Conservation (phyloP, 1,140 invertebrate species). For the Stegodyphus mimosarum region DNA sequence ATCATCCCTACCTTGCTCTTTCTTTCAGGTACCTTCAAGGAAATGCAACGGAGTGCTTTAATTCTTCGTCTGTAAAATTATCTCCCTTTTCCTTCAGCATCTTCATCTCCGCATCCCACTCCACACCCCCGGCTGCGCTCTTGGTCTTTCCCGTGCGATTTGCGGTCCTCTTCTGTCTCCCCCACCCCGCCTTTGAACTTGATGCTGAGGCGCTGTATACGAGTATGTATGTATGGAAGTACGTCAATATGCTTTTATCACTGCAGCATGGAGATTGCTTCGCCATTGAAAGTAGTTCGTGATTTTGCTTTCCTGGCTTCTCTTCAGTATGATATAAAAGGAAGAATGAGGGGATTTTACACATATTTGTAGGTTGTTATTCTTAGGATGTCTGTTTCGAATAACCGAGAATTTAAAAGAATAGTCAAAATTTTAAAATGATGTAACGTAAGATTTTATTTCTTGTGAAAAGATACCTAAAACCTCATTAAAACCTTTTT, state of each 20-base stretch:
- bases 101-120: neutral
- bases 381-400: neutral
- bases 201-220: neutral
- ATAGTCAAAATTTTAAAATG: too few species aligned
- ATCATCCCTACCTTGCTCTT: neutral
- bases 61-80: constrained; percentile 46
- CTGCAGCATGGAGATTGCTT: constrained; percentile 5
- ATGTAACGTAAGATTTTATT: too few species aligned
- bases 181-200: constrained; percentile 11
- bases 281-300: constrained; percentile 10
- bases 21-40: constrained; percentile 24
- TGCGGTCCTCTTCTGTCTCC: neutral
- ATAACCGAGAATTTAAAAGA: too few species aligned
- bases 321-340: constrained; percentile 26
- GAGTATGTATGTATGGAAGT: constrained; percentile 27
- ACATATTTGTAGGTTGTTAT: neutral
- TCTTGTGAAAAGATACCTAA: too few species aligned
- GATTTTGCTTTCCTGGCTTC: constrained; percentile 38
- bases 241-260: constrained; percentile 56
- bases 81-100: constrained; percentile 21
- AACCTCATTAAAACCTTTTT: too few species aligned
- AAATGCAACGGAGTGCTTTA: constrained; percentile 28
- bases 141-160: neutral
- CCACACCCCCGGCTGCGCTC: neutral
- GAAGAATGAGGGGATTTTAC: constrained; percentile 6